Evolutionary conservation across 2,888 invertebrate genomes (phyloP).

Genomic region (Rotaria macrura): DNA sequence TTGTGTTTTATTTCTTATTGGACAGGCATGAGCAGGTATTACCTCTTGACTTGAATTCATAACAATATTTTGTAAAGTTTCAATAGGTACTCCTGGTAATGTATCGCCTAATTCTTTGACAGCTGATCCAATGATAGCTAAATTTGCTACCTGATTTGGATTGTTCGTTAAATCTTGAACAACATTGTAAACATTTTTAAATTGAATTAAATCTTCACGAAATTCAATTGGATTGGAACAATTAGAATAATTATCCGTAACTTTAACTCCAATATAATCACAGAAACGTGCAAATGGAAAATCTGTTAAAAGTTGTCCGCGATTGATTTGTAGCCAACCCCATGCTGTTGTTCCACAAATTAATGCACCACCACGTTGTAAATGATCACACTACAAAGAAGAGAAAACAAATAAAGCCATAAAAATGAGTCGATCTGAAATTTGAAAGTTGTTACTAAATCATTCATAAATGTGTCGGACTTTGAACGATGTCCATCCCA

Average conservation of each 20-base stretch:
- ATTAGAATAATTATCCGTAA: not conserved
- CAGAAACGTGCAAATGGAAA: constrained; percentile 34
- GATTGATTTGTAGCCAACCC: constrained; percentile 36
- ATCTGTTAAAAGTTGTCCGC: constrained; percentile 31
- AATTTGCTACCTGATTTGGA: not conserved
- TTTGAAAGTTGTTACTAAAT: not conserved
- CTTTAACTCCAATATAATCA: constrained; percentile 23
- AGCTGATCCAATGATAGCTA: not conserved
- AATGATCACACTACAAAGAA: constrained; percentile 32
- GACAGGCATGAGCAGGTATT: not conserved
- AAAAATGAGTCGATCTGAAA: not conserved
- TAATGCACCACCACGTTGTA: constrained; percentile 35
- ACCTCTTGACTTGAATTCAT: not conserved
- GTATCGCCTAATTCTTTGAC: not conserved
- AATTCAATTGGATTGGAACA: constrained; percentile 18
- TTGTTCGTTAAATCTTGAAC: constrained; percentile 4
- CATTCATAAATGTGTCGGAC: not conserved
- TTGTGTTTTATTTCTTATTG: not conserved
- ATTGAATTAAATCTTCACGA: constrained; percentile 5
- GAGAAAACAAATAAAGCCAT: not conserved
- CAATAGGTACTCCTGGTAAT: not conserved
- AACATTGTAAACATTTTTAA: constrained; percentile 26
- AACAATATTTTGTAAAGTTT: not conserved
- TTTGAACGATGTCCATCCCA: not conserved
- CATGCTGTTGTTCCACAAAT: constrained; percentile 36